Base-by-base conservation (phyloP, 2,797 vertebrate genomes). In the Periophthalmus magnuspinnatus region DNA sequence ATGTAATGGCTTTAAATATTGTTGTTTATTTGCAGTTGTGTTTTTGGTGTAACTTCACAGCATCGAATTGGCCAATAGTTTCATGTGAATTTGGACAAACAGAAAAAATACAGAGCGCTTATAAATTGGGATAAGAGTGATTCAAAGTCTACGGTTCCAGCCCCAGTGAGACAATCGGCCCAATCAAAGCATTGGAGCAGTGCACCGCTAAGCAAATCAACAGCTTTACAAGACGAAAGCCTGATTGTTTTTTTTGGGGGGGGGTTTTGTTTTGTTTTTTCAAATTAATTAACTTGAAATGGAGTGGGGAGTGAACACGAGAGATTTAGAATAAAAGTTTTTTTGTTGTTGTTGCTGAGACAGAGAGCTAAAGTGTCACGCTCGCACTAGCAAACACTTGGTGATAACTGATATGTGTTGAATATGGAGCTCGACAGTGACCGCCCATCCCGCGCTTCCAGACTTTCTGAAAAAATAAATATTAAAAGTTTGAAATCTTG, bases 261-360 rank as follows among this genome's bases (percentile, higher is more conserved):
- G n/a, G n/a, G n/a, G 45, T 7, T 48, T 81, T 81, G 28, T 28
- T 83, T 82, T 54, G n/a, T 84, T 81, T 81, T 66, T 80, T 84
- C 82, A 88, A 84, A 81, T 84, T 84, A 88, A 88, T 88, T 86
- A 83, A 79, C 71, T 54, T 65, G 71, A 76, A 76, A 85, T 75
- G 65, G 61, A 74, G 52, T 6, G 10, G 19, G 41, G 13, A 56
- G 52, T 68, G 58, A 55, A 21, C 16, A 50, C 61, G n/a, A 24
- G 78, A 83, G 81, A 82, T 47, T 80, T 73, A 36, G 68, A 56
- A 71, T n/a, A 64, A 70, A 71, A 81, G 78, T 57, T 66, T 75
- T 65, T 74, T 64, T 76, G 28, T 28, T 28, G 28, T 79, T 83
- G 8, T 38, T 45, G 24, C 22, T 5, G 14, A 21, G 13, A 69